Conservation (phyloP, 1,140 invertebrate genomes). For the Plectrocnemia conspersa region DNA sequence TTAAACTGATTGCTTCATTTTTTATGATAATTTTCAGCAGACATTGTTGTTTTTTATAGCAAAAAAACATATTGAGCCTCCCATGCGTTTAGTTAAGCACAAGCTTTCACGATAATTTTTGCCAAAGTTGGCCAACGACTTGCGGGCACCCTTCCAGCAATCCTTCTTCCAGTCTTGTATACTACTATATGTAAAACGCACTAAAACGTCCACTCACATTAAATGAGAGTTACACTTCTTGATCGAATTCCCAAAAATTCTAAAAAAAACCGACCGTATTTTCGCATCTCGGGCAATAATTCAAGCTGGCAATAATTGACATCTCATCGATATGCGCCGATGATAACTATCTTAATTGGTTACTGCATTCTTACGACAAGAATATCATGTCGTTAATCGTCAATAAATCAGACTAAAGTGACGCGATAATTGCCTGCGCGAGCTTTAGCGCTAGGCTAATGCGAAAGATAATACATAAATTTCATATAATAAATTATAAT, state of each 20-base stretch:
- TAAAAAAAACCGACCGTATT: no score
- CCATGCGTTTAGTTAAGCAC: no score
- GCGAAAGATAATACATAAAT: no score
- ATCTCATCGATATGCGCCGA: neutral
- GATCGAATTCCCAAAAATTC: no score
- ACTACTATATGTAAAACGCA: conserved; percentile 7
- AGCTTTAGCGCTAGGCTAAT: no score
- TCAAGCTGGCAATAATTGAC: neutral
- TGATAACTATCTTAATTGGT: conserved; percentile 3
- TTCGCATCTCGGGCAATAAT: neutral
- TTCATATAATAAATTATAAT: no score
- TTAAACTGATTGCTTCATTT: no score
- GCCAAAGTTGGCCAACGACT: neutral
- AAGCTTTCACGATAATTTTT: no score
- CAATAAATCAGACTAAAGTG: neutral
- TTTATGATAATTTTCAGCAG: no score
- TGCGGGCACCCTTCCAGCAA: conserved; percentile 2
- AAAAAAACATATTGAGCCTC: no score
- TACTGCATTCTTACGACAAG: conserved; percentile 3
- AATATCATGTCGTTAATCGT: neutral
- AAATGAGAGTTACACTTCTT: conserved; percentile 8
- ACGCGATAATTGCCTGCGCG: conserved; percentile 6
- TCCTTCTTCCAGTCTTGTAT: neutral
- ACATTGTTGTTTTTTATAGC: no score
- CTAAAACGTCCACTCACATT: conserved; percentile 1